Evolutionary conservation across 2,797 vertebrate genomes (phyloP), one percentile per base, ranked within the genome.

Genomic region (Poecilia wingei): DNA sequence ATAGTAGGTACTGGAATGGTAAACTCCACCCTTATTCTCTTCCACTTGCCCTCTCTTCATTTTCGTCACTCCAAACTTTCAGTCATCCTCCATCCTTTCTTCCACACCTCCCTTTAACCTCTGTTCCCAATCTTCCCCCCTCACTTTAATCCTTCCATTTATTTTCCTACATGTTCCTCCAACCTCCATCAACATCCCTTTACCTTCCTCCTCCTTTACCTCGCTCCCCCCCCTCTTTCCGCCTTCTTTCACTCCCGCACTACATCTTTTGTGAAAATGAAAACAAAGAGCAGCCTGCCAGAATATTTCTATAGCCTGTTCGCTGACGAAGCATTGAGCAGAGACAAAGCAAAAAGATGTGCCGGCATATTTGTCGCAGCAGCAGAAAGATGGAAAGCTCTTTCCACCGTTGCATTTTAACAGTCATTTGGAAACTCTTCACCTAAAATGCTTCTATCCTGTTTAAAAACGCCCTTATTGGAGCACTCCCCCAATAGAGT

Each of bases 241-340:
- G 77, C 80, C 68, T 79, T 51, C 69, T 79, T 76, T 81, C 86
- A 53, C 80, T 85, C 88, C 7, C 85, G 85, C 88, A 80, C 87
- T 91, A 88, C 93, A 93, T 95, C 94, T 95, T 96, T 95, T 95
- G 95, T 95, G 91, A 93, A 94, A 95, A 96, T 91, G 93, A 95
- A 96, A 96, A 96, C 95, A 96, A 95, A 95, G 94, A 92, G 79
- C 83, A 79, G 94, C 89, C 94, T 95, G 94, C 94, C 94, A 96
- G 95, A 96, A 96, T 96, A 95, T 96, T 96, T 96, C 95, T 95
- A 95, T 95, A 95, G 95, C 93, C 68, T 69, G 88, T 93, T 94
- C 89, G 95, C 96, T 96, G 95, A 96, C 94, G 86, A 95, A 95
- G 95, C 95, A 95, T 91, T 80, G 94, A 89, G 78, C 20, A 73